phyloP scores from a whole-genome alignment of 2,888 invertebrate species.

The Heliconius charithonia region DNA sequence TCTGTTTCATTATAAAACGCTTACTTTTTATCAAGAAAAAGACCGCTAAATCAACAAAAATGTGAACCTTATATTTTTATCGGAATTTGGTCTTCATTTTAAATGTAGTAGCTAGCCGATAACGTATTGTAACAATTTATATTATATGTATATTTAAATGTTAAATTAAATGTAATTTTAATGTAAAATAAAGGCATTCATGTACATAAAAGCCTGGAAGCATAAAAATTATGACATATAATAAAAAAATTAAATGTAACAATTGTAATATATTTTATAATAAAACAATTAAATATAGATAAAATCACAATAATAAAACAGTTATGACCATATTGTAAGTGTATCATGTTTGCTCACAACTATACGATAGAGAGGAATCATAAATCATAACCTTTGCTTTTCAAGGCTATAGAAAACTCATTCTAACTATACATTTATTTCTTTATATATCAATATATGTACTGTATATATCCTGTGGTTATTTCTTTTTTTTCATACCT shows the following conservation, averaged over 20 bases:
- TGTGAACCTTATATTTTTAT: too few species aligned
- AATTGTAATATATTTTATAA: conserved; percentile 41
- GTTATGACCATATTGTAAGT: conserved; percentile 46
- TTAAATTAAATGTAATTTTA: too few species aligned
- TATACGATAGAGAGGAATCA: conserved; percentile 34
- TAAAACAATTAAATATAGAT: conserved; percentile 44
- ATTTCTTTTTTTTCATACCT: neutral
- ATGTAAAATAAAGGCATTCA: neutral
- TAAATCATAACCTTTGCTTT: conserved; percentile 43
- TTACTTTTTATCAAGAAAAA: too few species aligned
- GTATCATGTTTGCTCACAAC: conserved; percentile 36
- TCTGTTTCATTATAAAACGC: too few species aligned
- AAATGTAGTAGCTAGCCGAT: too few species aligned
- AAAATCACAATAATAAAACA: conserved; percentile 46
- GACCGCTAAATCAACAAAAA: too few species aligned
- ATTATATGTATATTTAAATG: too few species aligned
- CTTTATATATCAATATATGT: neutral
- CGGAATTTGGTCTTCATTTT: too few species aligned
- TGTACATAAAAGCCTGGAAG: neutral
- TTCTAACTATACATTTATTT: neutral
- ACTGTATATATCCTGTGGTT: neutral
- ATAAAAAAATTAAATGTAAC: conserved; percentile 37
- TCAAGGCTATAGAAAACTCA: conserved; percentile 43
- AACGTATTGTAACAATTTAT: too few species aligned
- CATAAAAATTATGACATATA: conserved; percentile 36